Base-by-base conservation (phyloP, 2,888 invertebrate genomes). In the Subacronicta megacephala region DNA sequence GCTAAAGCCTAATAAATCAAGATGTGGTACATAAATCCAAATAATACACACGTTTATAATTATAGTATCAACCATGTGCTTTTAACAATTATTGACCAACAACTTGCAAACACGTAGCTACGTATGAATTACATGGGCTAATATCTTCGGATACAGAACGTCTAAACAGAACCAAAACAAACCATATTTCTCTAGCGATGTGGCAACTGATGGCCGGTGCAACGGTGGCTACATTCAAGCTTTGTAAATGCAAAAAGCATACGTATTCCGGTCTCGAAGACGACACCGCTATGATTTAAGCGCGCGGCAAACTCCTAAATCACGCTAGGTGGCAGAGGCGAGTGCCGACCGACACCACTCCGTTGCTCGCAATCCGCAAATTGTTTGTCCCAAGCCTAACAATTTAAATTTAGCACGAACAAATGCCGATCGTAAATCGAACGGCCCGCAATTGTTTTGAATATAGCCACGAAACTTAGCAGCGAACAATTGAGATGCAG, bases 341-440 rank as follows among this genome's bases (percentile, higher is more conserved):
- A 87, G 82, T 81, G 85, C 78, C 81, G 83, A 77, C 81, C 85
- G 90, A 90, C 90, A 88, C 86, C 82, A 89, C 87, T 87, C 79
- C 83, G 83, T 82, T 83, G 84, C 86, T 88, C 84, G 90, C 92
- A 89, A 90, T 90, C 90, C 92, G 85, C 91, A 90, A 93, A 93
- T 92, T 92, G 90, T 92, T 91, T 90, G 90, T 90, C 88, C 83
- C 88, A 89, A 85, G 88, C 88, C 88, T 90, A 91, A 90, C 91
- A 88, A 90, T 92, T 90, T 93, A 93, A 90, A 93, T 93, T 92
- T 93, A 93, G 93, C 85, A 82, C 81, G 83, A 88, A 90, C 89
- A 84, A 91, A 92, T 92, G 82, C 92, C 93, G 89, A 91, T 88
- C 90, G 90, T 88, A 88, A 87, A 90, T 91, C 88, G 91, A 90